Evolutionary conservation across 2,113 vertebrate species (phyloP).

Genomic region (Agelaius phoeniceus): DNA sequence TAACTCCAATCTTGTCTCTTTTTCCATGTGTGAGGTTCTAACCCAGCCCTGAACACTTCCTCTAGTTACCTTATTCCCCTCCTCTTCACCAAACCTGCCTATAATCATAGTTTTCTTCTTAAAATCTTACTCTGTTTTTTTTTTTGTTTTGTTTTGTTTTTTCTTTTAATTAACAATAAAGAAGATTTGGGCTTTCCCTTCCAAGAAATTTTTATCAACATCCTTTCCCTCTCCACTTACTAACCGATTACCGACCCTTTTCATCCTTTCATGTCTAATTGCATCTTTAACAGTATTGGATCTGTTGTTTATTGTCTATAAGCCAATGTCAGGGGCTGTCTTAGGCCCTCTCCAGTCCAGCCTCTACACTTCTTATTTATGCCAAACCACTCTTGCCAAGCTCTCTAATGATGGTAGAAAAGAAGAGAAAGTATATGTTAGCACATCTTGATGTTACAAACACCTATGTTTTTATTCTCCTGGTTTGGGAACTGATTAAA

Average conservation of each 20-base stretch:
- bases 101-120: not conserved
- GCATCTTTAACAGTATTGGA: not conserved
- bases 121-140: not conserved
- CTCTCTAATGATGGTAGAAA: not conserved
- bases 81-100: not conserved
- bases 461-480: not conserved
- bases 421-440: not conserved
- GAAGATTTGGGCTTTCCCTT: not conserved
- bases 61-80: not conserved
- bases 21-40: not conserved
- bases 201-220: not conserved
- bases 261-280: constrained; percentile 8
- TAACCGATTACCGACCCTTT: not conserved
- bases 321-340: not conserved
- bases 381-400: not conserved
- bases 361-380: not conserved
- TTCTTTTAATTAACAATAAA: not conserved
- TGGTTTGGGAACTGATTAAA: not conserved
- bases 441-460: not conserved
- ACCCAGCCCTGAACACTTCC: not conserved
- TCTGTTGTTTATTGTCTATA: not conserved
- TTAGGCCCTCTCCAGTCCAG: not conserved
- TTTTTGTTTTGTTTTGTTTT: not conserved
- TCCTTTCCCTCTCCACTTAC: not conserved
- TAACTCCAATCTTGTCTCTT: not conserved